Percentiles rank a stretch among this genome's conserved stretches.
phyloP scores from a whole-genome alignment of 1,140 invertebrate genomes.

The Bombus waltoni region DNA sequence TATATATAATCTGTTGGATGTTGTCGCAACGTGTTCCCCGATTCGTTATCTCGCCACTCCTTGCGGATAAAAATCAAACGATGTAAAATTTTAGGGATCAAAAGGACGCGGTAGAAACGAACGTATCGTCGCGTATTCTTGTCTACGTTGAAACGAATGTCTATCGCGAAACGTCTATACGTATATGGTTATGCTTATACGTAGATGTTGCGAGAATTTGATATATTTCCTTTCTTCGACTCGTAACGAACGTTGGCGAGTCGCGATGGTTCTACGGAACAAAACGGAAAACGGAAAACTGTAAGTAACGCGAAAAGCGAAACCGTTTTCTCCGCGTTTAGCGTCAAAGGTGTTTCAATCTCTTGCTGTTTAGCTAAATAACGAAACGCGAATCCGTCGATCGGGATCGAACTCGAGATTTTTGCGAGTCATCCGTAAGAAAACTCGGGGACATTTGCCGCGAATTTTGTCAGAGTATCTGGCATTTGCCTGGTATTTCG shows the following conservation, averaged over 20 bases:
- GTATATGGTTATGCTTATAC: not conserved
- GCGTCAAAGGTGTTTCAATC: not conserved
- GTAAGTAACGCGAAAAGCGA: too few species aligned
- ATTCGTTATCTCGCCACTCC: not conserved
- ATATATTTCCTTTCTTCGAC: not conserved
- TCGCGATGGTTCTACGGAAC: not conserved
- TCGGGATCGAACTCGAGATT: not conserved
- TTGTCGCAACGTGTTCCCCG: not conserved
- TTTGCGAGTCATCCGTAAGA: too few species aligned
- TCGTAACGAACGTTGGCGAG: not conserved
- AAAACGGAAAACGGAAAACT: not conserved
- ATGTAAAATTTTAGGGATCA: not conserved
- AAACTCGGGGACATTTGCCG: too few species aligned
- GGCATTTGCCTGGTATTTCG: too few species aligned
- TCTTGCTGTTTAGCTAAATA: not conserved
- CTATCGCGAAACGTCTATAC: not conserved
- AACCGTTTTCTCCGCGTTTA: not conserved
- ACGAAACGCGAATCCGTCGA: not conserved
- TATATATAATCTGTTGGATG: not conserved
- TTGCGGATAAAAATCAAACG: not conserved
- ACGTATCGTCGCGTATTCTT: not conserved
- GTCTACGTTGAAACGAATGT: not conserved
- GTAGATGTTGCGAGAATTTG: not conserved
- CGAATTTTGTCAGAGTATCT: not conserved
- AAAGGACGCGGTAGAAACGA: not conserved